phyloP scores from a whole-genome alignment of 2,888 invertebrate species.

The Neoscelio sp. region DNA sequence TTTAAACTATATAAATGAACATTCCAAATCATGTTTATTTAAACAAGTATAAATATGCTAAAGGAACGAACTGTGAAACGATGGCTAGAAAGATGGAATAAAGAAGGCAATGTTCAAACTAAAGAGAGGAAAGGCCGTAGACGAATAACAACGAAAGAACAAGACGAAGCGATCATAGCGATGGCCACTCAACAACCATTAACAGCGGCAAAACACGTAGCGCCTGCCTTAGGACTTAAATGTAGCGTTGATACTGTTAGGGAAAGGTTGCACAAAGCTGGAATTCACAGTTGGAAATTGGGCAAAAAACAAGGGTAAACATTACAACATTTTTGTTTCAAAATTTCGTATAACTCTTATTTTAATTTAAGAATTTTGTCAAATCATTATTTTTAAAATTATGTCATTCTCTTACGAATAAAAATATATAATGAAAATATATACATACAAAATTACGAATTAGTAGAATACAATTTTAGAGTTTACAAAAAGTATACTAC shows the following conservation, averaged over 20 bases:
- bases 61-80: conserved; percentile 82
- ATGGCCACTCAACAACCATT: conserved; percentile 82
- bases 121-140: conserved; percentile 81
- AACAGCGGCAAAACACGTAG: conserved; percentile 82
- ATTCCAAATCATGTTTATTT: too few relatives aligned
- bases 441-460: too few relatives aligned
- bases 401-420: too few relatives aligned
- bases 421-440: too few relatives aligned
- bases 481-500: too few relatives aligned
- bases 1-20: too few relatives aligned
- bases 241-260: conserved; percentile 82
- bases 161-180: conserved; percentile 81
- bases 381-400: too few relatives aligned
- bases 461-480: too few relatives aligned
- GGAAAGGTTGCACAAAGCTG: conserved; percentile 81
- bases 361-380: neutral
- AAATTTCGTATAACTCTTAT: neutral
- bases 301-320: conserved; percentile 81
- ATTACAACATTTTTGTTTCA: neutral
- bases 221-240: conserved; percentile 80
- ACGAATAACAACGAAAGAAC: conserved; percentile 81
- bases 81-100: conserved; percentile 82
- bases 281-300: conserved; percentile 82
- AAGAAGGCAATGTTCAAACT: conserved; percentile 81
- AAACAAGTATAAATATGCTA: conserved; percentile 25